A percentile compares a stretch with the other conserved stretches of the same genome.
Conservation (phyloP, 2,113 vertebrate species). For the Falco punctatus region DNA sequence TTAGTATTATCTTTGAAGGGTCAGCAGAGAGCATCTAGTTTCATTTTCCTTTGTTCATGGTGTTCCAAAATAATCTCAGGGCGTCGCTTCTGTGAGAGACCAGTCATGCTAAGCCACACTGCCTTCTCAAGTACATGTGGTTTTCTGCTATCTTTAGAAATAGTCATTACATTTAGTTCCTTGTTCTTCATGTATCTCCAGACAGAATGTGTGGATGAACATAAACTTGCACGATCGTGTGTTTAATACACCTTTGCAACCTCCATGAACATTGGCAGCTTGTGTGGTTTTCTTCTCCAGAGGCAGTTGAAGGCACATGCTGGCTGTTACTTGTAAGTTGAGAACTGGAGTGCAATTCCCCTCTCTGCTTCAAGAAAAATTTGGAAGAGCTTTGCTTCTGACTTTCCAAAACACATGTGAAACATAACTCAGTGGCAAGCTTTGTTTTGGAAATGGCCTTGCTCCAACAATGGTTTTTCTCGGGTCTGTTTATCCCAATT, state of each 20-base stretch:
- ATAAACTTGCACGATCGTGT: background rate
- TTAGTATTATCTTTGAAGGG: slow-evolving; percentile 23
- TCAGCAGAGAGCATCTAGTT: background rate
- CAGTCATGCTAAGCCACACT: background rate
- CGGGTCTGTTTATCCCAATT: slow-evolving; percentile 44
- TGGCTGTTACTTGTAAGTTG: background rate
- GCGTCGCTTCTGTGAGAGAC: background rate
- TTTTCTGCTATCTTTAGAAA: background rate
- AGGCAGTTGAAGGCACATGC: background rate
- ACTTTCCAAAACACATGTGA: slow-evolving; percentile 52
- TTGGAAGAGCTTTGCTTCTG: slow-evolving; percentile 38
- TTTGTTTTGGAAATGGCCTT: slow-evolving; percentile 53
- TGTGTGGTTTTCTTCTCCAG: background rate
- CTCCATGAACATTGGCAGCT: fast-evolving
- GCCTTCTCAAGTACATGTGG: fast-evolving
- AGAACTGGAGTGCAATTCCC: background rate
- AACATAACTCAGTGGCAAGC: slow-evolving; percentile 56
- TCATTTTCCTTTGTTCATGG: background rate
- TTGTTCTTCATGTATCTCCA: background rate
- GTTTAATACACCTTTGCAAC: background rate
- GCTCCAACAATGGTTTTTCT: slow-evolving; percentile 27
- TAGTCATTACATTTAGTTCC: background rate
- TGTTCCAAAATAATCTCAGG: background rate
- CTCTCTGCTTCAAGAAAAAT: background rate
- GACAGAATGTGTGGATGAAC: background rate